phyloP scores from a whole-genome alignment of 2,888 invertebrate species.

The Dynastes maya region DNA sequence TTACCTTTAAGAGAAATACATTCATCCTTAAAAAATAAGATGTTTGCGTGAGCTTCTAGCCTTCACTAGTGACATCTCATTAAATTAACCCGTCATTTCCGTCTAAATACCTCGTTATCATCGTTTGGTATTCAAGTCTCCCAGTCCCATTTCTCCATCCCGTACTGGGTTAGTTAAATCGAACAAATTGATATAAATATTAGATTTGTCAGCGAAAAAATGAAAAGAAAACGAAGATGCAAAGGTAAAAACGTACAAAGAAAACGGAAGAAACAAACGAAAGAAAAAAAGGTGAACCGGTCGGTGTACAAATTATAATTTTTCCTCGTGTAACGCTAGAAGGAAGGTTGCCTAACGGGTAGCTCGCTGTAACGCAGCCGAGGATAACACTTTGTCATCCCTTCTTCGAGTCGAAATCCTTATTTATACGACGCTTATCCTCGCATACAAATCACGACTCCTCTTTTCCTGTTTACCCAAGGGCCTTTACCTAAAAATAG shows the following conservation, averaged over 20 bases:
- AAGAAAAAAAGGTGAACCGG: not conserved
- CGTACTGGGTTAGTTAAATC: not conserved
- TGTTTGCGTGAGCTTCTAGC: too few species aligned
- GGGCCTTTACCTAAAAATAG: conserved; percentile 42
- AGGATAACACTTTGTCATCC: conserved; percentile 63
- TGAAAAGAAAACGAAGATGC: not conserved
- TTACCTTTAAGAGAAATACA: too few species aligned
- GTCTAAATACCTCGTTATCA: not conserved
- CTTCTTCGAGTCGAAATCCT: conserved; percentile 61
- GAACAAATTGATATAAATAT: conserved; percentile 4
- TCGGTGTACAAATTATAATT: conserved; percentile 48
- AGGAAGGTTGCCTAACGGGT: conserved; percentile 9
- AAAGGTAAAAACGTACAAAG: not conserved
- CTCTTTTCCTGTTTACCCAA: conserved; percentile 41
- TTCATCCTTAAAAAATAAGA: too few species aligned
- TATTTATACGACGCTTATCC: conserved; percentile 63
- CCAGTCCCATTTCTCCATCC: not conserved
- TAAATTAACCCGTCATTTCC: too few species aligned
- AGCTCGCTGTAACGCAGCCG: conserved; percentile 55
- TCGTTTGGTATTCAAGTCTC: not conserved
- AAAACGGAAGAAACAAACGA: not conserved
- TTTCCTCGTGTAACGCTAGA: conserved; percentile 43
- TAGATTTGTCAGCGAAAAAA: conserved; percentile 6
- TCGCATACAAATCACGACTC: conserved; percentile 52
- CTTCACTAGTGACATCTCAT: too few species aligned